Conservation (phyloP, 2,888 invertebrate species). For the Plebejus anna region DNA sequence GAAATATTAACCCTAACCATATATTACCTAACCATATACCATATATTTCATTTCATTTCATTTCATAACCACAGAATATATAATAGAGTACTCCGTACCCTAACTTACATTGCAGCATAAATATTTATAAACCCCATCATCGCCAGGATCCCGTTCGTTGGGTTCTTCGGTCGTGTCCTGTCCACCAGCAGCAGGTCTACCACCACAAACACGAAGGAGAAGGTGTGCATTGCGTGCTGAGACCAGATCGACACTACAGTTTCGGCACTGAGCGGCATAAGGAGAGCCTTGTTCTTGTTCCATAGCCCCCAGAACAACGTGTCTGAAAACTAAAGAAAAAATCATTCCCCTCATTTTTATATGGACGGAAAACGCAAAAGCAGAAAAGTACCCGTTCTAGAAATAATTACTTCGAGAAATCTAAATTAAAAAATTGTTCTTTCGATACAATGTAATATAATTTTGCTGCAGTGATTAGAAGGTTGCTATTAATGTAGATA, state of each 20-base stretch:
- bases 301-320: conserved; percentile 66
- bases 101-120: conserved; percentile 38
- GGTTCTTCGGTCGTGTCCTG: conserved; percentile 51
- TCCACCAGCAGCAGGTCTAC: conserved; percentile 57
- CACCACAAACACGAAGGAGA: conserved; percentile 52
- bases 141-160: conserved; percentile 32
- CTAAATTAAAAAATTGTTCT: no score
- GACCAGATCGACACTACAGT: conserved; percentile 57
- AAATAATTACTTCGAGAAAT: no score
- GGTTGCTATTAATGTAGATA: no score
- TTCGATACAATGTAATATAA: no score
- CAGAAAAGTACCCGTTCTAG: no score
- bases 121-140: conserved; percentile 34
- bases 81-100: no score
- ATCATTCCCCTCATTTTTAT: background rate
- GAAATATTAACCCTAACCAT: no score
- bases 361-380: no score
- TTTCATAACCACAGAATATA: no score
- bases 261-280: conserved; percentile 54
- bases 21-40: no score
- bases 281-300: conserved; percentile 52
- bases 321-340: conserved; percentile 58
- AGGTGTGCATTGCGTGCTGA: conserved; percentile 66
- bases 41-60: no score
- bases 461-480: no score